Evolutionary conservation across 1,140 invertebrate species (phyloP).

Genomic region (Meteorus sp.): DNA sequence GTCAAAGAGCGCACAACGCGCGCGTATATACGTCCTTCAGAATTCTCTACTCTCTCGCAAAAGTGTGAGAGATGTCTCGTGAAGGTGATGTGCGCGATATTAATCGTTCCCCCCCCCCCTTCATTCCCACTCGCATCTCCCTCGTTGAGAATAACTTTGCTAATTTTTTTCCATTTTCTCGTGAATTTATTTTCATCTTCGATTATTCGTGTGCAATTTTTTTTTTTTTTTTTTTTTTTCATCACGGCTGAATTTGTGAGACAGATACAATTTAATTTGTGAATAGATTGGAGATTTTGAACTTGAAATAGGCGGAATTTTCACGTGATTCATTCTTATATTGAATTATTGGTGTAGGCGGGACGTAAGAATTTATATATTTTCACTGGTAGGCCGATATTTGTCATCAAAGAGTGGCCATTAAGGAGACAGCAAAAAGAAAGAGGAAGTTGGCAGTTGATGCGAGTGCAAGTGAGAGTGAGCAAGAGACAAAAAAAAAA

Average conservation of each 20-base stretch:
- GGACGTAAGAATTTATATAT: constrained; percentile 58
- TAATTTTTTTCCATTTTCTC: no score
- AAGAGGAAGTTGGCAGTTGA: no score
- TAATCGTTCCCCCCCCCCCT: no score
- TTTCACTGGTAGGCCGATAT: constrained; percentile 54
- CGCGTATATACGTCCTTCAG: no score
- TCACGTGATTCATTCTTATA: background rate
- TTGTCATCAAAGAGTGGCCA: constrained; percentile 61
- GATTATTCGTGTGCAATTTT: no score
- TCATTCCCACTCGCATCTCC: no score
- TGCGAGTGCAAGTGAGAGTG: background rate
- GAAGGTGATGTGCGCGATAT: no score
- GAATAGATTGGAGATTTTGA: background rate
- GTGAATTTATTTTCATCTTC: no score
- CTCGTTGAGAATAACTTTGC: no score
- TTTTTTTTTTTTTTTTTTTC: no score
- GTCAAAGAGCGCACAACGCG: no score
- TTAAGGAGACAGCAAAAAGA: constrained; percentile 48
- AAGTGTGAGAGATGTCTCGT: constrained; percentile 14
- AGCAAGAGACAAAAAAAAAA: background rate
- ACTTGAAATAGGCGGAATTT: constrained; percentile 11
- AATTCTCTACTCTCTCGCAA: background rate
- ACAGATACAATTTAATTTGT: background rate
- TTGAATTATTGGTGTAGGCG: constrained; percentile 34
- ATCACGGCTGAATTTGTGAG: background rate